These are phyloP conservation scores for Pogoniulus pusillus DNA, from an alignment of 2,797 vertebrate species.

Conservation along the genomic window DNA sequence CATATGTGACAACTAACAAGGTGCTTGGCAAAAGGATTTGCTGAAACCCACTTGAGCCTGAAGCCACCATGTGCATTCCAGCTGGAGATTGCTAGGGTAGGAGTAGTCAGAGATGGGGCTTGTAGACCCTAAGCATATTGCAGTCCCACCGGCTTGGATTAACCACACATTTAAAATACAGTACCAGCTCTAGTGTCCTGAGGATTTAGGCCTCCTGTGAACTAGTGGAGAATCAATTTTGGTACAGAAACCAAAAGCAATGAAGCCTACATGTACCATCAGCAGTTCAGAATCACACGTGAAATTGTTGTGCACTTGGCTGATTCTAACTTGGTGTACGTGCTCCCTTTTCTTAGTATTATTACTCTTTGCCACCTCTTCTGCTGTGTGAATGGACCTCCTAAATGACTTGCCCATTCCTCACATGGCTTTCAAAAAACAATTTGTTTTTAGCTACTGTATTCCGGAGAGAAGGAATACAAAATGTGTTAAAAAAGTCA, in stretches of 20 bases:
- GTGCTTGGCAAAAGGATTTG: background rate
- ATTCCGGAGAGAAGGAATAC: conserved; percentile 17
- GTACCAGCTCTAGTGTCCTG: background rate
- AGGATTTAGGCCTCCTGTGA: background rate
- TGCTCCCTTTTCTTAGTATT: background rate
- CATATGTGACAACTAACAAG: rapidly evolving
- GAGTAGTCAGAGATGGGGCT: background rate
- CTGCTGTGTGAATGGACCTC: background rate
- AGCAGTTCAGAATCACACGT: background rate
- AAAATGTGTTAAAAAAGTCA: conserved; percentile 10
- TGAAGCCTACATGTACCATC: background rate
- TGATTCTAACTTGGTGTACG: background rate
- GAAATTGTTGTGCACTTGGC: background rate
- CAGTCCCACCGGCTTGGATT: background rate
- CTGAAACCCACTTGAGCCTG: background rate
- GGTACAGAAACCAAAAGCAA: background rate
- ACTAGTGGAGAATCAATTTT: background rate
- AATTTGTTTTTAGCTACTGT: conserved; percentile 18
- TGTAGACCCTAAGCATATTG: rapidly evolving
- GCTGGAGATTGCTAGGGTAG: background rate
- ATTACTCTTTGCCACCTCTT: background rate
- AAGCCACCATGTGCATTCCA: background rate
- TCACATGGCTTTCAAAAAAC: conserved; percentile 3
- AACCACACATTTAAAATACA: background rate
- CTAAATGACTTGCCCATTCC: background rate